A percentile compares a stretch with the other conserved stretches of the same genome.
These are phyloP conservation scores for Vespertilio murinus DNA, from an alignment of 2,797 vertebrate species.

Conservation along the genomic window DNA sequence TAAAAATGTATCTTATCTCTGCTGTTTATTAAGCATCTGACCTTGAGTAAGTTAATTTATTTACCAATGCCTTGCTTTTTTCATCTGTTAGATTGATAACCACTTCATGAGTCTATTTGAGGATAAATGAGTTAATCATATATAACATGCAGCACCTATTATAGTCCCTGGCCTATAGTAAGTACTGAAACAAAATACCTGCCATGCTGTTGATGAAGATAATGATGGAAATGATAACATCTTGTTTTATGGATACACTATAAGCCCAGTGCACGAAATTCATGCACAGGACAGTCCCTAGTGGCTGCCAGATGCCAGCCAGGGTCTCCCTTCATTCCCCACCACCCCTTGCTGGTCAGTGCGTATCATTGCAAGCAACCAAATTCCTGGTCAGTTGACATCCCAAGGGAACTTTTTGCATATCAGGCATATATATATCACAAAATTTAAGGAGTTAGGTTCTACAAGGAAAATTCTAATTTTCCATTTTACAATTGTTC, in stretches of 20 bases:
- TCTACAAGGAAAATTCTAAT: not conserved
- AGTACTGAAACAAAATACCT: not conserved
- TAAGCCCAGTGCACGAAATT: too few species aligned
- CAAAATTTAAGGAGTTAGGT: slow-evolving; percentile 4
- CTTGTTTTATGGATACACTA: not conserved
- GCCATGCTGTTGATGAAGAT: not conserved
- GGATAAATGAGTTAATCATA: not conserved
- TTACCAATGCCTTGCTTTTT: not conserved
- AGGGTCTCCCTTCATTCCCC: too few species aligned
- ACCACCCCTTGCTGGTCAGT: too few species aligned
- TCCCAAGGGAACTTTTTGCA: too few species aligned
- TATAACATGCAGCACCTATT: not conserved
- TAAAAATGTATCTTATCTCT: not conserved
- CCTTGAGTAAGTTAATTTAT: not conserved
- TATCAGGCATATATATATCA: not conserved
- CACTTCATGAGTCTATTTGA: not conserved
- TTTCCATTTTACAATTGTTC: not conserved
- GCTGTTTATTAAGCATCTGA: not conserved
- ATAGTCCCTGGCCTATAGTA: not conserved
- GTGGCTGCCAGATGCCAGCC: too few species aligned
- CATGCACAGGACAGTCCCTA: too few species aligned
- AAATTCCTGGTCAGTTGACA: too few species aligned
- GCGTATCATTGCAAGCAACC: too few species aligned
- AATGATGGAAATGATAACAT: not conserved
- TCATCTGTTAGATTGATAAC: not conserved